Conservation (phyloP, 2,888 invertebrate genomes). For the Apotomis betuletana region DNA sequence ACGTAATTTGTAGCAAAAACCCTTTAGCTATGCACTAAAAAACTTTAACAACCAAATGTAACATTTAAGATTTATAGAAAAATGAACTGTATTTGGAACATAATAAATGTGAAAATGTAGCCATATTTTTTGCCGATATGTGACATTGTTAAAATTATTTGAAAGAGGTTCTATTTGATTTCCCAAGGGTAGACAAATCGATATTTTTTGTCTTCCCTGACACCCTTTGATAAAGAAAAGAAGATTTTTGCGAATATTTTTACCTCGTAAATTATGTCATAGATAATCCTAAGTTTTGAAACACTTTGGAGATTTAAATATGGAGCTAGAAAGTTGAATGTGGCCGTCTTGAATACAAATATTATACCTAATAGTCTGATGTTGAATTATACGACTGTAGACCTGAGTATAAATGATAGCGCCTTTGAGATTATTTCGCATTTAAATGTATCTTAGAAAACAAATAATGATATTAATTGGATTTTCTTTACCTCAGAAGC, state of each 20-base stretch:
- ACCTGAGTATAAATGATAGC: no score
- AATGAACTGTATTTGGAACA: not conserved
- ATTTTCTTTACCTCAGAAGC: no score
- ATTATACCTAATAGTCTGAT: no score
- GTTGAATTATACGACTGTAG: no score
- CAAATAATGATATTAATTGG: no score
- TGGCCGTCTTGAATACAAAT: no score
- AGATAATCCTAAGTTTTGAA: not conserved
- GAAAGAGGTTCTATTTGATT: constrained; percentile 23
- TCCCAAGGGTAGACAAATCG: constrained; percentile 28
- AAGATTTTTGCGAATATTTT: not conserved
- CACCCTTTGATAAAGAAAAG: constrained; percentile 7
- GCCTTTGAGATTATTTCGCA: no score
- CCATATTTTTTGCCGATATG: not conserved
- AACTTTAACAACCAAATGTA: no score
- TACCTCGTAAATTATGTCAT: constrained; percentile 1
- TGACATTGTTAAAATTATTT: not conserved
- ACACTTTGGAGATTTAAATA: not conserved
- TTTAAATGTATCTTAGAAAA: no score
- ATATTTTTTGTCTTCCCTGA: constrained; percentile 15
- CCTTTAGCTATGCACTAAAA: no score
- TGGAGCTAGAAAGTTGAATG: not conserved
- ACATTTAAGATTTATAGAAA: not conserved
- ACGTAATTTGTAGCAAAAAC: no score
- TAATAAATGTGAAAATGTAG: not conserved